These are phyloP conservation scores for Colletes collaris DNA, from an alignment of 2,888 invertebrate species.

Conservation along the genomic window DNA sequence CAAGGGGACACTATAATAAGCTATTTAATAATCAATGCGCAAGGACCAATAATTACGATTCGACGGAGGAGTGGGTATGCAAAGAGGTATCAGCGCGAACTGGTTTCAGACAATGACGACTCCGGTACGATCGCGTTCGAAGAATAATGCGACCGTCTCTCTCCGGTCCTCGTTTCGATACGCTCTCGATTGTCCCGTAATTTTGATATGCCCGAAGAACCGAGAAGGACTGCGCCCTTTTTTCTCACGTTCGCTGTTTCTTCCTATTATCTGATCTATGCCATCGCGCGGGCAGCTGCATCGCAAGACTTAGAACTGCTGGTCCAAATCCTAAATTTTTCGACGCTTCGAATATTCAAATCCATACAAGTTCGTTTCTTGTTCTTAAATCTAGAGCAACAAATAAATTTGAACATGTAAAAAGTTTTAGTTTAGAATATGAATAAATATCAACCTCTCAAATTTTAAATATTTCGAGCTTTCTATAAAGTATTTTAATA, in stretches of 20 bases:
- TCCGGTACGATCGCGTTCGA: slow-evolving; percentile 67
- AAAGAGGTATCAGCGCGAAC: slow-evolving; percentile 79
- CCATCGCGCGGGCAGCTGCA: slow-evolving; percentile 35
- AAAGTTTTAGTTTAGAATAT: too few relatives aligned
- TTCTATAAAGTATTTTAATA: too few relatives aligned
- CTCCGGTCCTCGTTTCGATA: slow-evolving; percentile 74
- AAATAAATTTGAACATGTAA: too few relatives aligned
- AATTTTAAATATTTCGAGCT: too few relatives aligned
- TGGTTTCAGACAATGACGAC: slow-evolving; percentile 82
- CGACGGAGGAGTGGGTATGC: slow-evolving; percentile 79
- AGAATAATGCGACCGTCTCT: slow-evolving; percentile 61
- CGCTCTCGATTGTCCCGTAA: slow-evolving; percentile 81
- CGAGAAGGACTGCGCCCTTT: slow-evolving; percentile 52
- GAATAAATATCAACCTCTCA: too few relatives aligned
- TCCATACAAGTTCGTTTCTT: too few relatives aligned
- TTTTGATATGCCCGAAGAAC: slow-evolving; percentile 80
- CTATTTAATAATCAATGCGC: slow-evolving; percentile 82
- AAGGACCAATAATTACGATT: slow-evolving; percentile 81
- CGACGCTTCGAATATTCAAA: too few relatives aligned
- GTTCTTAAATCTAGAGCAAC: too few relatives aligned
- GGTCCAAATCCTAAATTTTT: too few relatives aligned
- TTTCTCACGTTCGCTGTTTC: slow-evolving; percentile 78
- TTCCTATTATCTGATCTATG: slow-evolving; percentile 54
- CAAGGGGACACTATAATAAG: slow-evolving; percentile 73
- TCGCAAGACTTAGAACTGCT: not conserved